Conservation (phyloP, 2,888 invertebrate species). For the Calliphora vomitoria region DNA sequence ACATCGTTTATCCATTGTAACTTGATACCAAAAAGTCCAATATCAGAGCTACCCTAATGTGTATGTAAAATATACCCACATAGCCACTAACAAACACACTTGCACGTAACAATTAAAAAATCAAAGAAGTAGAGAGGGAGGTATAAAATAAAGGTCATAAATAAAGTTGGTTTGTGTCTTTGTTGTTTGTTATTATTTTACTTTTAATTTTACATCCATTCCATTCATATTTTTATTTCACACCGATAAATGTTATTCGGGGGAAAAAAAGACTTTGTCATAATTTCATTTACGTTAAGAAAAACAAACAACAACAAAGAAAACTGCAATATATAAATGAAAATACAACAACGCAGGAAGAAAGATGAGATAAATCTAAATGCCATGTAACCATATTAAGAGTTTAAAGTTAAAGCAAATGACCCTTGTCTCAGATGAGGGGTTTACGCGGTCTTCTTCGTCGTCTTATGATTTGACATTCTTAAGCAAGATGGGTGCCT, state of each 20-base stretch:
- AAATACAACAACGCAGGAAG: neutral
- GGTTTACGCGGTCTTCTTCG: neutral
- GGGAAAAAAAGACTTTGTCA: neutral
- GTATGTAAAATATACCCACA: too few species aligned
- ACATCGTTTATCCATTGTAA: too few species aligned
- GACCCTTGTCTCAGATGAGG: slow-evolving; percentile 52
- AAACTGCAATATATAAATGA: neutral
- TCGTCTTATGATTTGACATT: slow-evolving; percentile 46
- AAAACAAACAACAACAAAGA: neutral
- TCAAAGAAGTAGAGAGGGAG: too few species aligned
- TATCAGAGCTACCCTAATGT: too few species aligned
- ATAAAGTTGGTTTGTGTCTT: too few species aligned
- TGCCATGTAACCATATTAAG: slow-evolving; percentile 46
- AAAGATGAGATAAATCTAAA: slow-evolving; percentile 21
- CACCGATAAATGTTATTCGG: too few species aligned
- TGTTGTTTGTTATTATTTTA: neutral
- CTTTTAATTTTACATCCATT: neutral
- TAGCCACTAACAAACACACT: too few species aligned
- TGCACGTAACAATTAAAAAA: too few species aligned
- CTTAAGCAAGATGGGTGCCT: slow-evolving; percentile 34
- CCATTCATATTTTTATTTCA: too few species aligned
- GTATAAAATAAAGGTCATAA: too few species aligned
- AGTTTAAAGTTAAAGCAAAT: slow-evolving; percentile 54
- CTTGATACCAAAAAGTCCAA: too few species aligned
- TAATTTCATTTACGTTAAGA: neutral